phyloP scores from a whole-genome alignment of 2,888 invertebrate genomes.

The Harpagoxenus sublaevis region DNA sequence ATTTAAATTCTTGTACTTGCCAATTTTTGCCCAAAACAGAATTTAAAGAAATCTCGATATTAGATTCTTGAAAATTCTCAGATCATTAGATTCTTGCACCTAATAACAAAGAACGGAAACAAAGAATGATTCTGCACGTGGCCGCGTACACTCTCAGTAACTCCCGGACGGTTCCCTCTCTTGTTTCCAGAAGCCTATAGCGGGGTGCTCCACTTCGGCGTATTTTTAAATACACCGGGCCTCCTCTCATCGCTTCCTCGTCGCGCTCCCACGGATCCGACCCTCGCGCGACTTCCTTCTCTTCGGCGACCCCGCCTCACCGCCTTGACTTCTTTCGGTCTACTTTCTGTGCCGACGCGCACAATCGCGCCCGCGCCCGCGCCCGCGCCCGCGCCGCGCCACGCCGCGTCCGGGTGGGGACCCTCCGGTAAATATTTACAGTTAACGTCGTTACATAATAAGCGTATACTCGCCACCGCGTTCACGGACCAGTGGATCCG shows the following conservation, averaged over 20 bases:
- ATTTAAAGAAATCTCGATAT: background rate
- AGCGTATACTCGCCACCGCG: conserved; percentile 65
- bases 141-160: background rate
- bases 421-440: conserved; percentile 84
- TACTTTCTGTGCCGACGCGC: conserved; percentile 77
- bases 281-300: conserved; percentile 30
- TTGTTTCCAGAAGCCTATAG: conserved; percentile 68
- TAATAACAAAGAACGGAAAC: background rate
- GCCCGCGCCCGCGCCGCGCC: conserved; percentile 46
- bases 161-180: conserved; percentile 15
- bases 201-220: conserved; percentile 80
- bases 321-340: conserved; percentile 76
- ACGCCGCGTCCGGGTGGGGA: conserved; percentile 51
- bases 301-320: conserved; percentile 32
- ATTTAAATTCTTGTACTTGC: background rate
- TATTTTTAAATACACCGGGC: conserved; percentile 79
- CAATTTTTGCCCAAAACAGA: background rate
- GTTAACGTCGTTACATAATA: conserved; percentile 84
- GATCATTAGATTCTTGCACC: background rate
- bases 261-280: conserved; percentile 53
- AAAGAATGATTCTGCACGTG: conserved; percentile 9
- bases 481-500: conserved; percentile 67
- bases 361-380: conserved; percentile 56
- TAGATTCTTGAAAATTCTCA: background rate
- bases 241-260: conserved; percentile 57